A percentile compares a stretch with the other conserved stretches of the same genome.
Evolutionary conservation across 2,888 invertebrate genomes (phyloP).

Genomic region (Terebella lapidaria): DNA sequence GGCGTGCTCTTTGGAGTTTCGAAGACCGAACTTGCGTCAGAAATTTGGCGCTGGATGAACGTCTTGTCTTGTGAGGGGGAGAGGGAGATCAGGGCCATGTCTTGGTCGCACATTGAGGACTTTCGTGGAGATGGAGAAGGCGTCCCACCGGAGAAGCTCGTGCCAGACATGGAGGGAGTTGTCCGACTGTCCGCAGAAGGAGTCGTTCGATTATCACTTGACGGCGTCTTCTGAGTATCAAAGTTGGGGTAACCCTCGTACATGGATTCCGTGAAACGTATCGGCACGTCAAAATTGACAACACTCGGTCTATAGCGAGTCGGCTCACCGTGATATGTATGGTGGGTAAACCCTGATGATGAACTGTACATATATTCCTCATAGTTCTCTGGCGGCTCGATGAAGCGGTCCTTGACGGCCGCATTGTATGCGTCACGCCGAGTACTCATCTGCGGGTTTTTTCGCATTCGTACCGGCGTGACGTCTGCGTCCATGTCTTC

Average conservation of each 20-base stretch:
- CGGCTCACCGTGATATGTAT: constrained; percentile 82
- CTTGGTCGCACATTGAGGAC: constrained; percentile 4
- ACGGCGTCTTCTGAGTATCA: constrained; percentile 13
- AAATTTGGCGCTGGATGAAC: constrained; percentile 37
- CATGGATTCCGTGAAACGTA: constrained; percentile 34
- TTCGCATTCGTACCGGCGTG: background rate
- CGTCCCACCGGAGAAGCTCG: constrained; percentile 7
- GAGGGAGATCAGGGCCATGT: constrained; percentile 19
- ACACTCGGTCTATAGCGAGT: constrained; percentile 58
- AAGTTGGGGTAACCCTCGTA: constrained; percentile 10
- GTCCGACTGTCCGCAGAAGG: constrained; percentile 20
- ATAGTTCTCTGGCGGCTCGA: constrained; percentile 35
- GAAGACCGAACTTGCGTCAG: constrained; percentile 36
- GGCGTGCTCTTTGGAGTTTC: constrained; percentile 37
- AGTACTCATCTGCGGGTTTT: constrained; percentile 31
- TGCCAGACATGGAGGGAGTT: constrained; percentile 22
- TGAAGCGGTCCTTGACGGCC: constrained; percentile 46
- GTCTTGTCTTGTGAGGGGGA: constrained; percentile 21
- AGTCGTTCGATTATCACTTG: constrained; percentile 21
- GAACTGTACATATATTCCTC: constrained; percentile 2
- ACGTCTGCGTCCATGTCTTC: background rate
- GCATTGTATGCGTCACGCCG: constrained; percentile 48
- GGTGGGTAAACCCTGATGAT: constrained; percentile 57
- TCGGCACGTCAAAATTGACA: constrained; percentile 40
- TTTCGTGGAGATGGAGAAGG: constrained; percentile 10